Base-by-base conservation (phyloP, 2,888 invertebrate genomes). In the Sycophila texana region DNA sequence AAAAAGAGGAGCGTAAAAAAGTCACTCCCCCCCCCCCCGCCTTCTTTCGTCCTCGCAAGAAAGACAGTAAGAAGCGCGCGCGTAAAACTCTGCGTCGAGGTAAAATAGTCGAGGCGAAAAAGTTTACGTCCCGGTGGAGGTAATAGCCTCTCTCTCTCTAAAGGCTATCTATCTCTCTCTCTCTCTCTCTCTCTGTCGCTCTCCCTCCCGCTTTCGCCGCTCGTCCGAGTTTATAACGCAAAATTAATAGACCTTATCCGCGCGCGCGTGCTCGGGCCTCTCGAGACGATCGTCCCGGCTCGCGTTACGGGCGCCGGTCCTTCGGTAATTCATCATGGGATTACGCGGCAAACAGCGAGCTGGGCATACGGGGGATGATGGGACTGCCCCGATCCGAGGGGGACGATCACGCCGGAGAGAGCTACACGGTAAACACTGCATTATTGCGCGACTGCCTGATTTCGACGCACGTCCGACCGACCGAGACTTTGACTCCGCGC, bases 241-340 rank as follows among this genome's bases (percentile, higher is more conserved):
- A 89, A 89, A 90, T 90, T 90, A 90, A 90, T 90, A 89, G 89
- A 89, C 88, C 88, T 87, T 87, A 70, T 63, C 76, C 20, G 72
- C 18, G 49, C 16, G 16, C 55, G 16, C 20, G 5, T 18, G 7
- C 16, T 18, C 60, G 3, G 39, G 12, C 10, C 47, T 47, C 20
- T 13, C 61, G 14, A 66, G 66, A 39, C 58, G 22, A 26, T 7
- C n/a, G 22, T 14, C 22, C 2, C 22, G 61, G 10, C 53, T 63
- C 57, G 13, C 47, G 13, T 16, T 7, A n/a, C 71, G 26, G 57
- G 12, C 14, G 30, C n/a, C n/a, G 12, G 39, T 39, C 7, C 14
- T 57, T 66, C 39, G 71, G 86, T 85, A 88, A 89, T 90, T 89
- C 89, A 89, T 90, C 89, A 89, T 86, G 88, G 88, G 89, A 89